Base-by-base conservation (phyloP, 2,113 vertebrate species). In the Andinoacara biseriatus region DNA sequence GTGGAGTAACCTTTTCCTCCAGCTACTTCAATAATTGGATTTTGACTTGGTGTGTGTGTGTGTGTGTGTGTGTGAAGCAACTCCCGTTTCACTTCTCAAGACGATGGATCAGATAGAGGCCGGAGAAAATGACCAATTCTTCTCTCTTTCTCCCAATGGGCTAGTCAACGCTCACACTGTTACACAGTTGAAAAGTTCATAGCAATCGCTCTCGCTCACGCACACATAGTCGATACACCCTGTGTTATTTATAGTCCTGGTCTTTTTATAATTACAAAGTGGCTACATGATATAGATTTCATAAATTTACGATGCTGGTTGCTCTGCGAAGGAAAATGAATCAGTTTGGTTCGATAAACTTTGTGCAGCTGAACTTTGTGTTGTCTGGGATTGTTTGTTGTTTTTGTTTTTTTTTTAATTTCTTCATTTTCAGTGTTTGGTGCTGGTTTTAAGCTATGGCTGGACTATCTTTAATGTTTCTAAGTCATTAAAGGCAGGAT, bases 1-100 rank as follows among this genome's bases (percentile, higher is more conserved):
- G 46, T 22, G 46, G 43, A 62, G 69, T 81, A 86, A 89, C 84
- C 78, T 87, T 92, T 84, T 82, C 86, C 83, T 78, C 14, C 78
- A 86, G 80, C 75, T 31, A 54, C 80, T 58, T 62, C 82, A 38
- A 74, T 90, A 91, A 93, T 91, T 90, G 82, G 89, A 93, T 91
- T 91, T 86, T 83, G 76, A 90, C 81, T 87, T 33, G 72, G 18
- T 58, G 15, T 18, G 61, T 22, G 38, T 77, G 82, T 59, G 69
- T n/a, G 49, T 9, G 5, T n/a, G 54, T 60, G 35, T 24, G 20
- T 65, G 54, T 46, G 58, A 35, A 52, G 35, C 56, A 29, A 61
- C 72, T 78, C 40, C 80, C 17, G 74, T 76, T 84, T 74, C 78
- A 76, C 76, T 65, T 79, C 85, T 90, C 56, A 59, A 59, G 57